Evolutionary conservation across 2,797 vertebrate species (phyloP).

Genomic region (Coregonus suidteri): DNA sequence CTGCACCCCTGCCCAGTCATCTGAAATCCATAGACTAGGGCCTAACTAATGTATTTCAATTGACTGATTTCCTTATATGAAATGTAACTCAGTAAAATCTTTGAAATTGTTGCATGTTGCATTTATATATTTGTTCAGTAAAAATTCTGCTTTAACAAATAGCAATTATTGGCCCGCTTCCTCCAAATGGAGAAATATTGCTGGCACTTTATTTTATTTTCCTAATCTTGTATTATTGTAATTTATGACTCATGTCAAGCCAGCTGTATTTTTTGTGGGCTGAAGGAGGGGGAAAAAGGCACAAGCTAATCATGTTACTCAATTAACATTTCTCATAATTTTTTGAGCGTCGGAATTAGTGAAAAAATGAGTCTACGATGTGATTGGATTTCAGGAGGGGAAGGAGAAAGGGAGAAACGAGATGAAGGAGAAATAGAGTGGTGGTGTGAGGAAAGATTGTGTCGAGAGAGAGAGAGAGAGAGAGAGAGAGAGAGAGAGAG

Average conservation of each 20-base stretch:
- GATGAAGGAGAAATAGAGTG: not conserved
- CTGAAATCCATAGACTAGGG: no score
- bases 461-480: conserved; percentile 18
- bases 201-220: conserved; percentile 52
- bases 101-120: not conserved
- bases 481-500: conserved; percentile 19
- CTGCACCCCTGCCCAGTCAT: no score
- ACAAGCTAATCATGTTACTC: no score
- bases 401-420: not conserved
- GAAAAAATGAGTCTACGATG: conserved; percentile 48
- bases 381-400: conserved; percentile 28
- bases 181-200: conserved; percentile 28
- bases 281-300: not conserved
- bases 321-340: conserved; percentile 66
- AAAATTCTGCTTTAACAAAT: conserved; percentile 63
- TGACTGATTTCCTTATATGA: no score
- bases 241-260: conserved; percentile 59
- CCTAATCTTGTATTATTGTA: conserved; percentile 59
- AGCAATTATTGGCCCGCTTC: conserved; percentile 59
- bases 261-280: no score
- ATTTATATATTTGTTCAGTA: conserved; percentile 18
- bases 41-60: no score
- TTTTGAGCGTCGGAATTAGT: conserved; percentile 13
- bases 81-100: no score
- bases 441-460: conserved; percentile 1